Base-by-base conservation (phyloP, 2,888 invertebrate genomes). In the Lochmaea crataegi region DNA sequence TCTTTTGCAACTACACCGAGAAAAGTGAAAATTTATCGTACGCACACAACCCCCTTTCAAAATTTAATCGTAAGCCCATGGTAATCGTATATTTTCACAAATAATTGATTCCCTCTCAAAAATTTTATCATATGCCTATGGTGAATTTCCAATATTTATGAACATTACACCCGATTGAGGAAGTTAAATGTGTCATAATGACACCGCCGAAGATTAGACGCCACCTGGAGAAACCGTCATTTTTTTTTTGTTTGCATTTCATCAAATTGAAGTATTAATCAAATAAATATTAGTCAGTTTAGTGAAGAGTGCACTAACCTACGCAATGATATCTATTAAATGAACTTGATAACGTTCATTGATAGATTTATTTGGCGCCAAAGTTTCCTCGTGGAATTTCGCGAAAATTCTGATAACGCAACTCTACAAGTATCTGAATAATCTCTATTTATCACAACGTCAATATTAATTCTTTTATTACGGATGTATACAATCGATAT, bases 231-330 rank as follows among this genome's bases (percentile, higher is more conserved):
- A 18, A 16, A 16, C n/a, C n/a, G 48, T n/a, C 48, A 48, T 48
- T n/a, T n/a, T 48, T 5, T 45, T 2, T 53, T 18, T 16, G 9
- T 53, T 53, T 53, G 9, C 7, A 11, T 10, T 53, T 18, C 11
- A 2, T 16, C 18, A 53, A 53, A 1, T 11, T 53, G 18, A 53
- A 16, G 53, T 53, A 18, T 18, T 53, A 57, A 18, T 18, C 57
- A 57, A 66, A 66, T 48, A 66, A 57, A 66, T 22, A 66, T 66
- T 66, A 66, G 57, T 66, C 66, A 66, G 22, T 66, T 57, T 12
- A 16, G 5, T 18, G 10, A 64, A 42, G 11, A 48, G 57, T 57
- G 42, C 66, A 66, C 56, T 66, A 66, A 66, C 66, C 66, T 57
- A 66, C 16, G 18, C 22, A 66, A 41, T 56, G 65, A 41, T 12